phyloP scores from a whole-genome alignment of 2,113 vertebrate species.

The Xyrauchen texanus region DNA sequence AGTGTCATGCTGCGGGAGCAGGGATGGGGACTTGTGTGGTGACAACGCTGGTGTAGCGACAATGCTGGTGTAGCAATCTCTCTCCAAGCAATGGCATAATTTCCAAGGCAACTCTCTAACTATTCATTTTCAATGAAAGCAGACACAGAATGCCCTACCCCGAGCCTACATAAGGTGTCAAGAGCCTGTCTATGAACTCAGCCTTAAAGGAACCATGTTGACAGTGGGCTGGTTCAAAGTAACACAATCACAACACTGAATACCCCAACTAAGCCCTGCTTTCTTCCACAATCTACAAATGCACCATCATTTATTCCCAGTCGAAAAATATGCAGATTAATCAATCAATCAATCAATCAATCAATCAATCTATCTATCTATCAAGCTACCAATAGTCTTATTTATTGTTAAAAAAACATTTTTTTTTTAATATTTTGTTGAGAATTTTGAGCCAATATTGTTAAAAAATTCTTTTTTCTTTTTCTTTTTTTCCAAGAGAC shows the following conservation, averaged over 20 bases:
- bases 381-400: neutral
- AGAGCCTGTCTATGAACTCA: slow-evolving; percentile 64
- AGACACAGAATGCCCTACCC: slow-evolving; percentile 88
- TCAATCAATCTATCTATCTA: neutral
- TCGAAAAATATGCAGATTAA: neutral
- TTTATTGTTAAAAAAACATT: neutral
- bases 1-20: slow-evolving; percentile 50
- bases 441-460: neutral
- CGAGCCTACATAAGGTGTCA: slow-evolving; percentile 86
- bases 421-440: too few species aligned
- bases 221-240: slow-evolving; percentile 76
- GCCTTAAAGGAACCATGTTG: too few species aligned
- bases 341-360: too few species aligned
- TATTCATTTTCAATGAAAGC: slow-evolving; percentile 98
- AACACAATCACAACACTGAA: neutral
- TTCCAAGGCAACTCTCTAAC: slow-evolving; percentile 88
- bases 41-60: slow-evolving; percentile 61
- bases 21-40: slow-evolving; percentile 65
- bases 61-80: slow-evolving; percentile 75
- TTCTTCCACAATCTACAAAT: slow-evolving; percentile 15
- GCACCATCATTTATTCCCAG: neutral
- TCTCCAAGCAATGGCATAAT: slow-evolving; percentile 85
- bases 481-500: too few species aligned
- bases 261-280: slow-evolving; percentile 2
- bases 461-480: neutral